A percentile compares a stretch with the other conserved stretches of the same genome.
These are phyloP conservation scores for Brotula barbata DNA, from an alignment of 2,797 vertebrate genomes.

Conservation along the genomic window DNA sequence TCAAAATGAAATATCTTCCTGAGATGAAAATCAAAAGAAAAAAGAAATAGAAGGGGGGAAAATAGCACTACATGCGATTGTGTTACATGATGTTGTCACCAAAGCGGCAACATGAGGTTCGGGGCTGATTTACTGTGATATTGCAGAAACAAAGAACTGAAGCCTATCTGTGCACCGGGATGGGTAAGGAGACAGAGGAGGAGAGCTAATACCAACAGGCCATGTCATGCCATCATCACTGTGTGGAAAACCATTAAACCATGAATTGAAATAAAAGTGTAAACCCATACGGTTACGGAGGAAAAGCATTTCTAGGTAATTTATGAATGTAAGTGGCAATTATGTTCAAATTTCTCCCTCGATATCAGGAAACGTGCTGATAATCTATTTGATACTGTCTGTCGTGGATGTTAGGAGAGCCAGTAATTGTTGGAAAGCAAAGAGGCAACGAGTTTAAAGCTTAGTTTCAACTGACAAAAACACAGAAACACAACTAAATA, in stretches of 20 bases:
- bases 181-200: constrained; percentile 22
- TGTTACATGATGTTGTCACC: constrained; percentile 42
- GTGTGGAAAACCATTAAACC: constrained; percentile 18
- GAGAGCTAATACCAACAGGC: constrained; percentile 14
- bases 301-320: constrained; percentile 3
- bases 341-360: constrained; percentile 13
- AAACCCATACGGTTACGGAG: constrained; percentile 18
- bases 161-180: constrained; percentile 62
- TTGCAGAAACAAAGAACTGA: constrained; percentile 50
- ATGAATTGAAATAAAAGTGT: constrained; percentile 19
- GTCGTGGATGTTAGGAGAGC: constrained; percentile 27
- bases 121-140: constrained; percentile 50
- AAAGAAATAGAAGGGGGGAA: constrained; percentile 29
- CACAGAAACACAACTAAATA: constrained; percentile 26
- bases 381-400: constrained; percentile 13
- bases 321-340: constrained; percentile 21
- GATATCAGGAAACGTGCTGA: neutral
- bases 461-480: constrained; percentile 59
- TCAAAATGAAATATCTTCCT: constrained; percentile 76
- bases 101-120: constrained; percentile 32
- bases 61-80: constrained; percentile 40
- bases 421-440: constrained; percentile 26
- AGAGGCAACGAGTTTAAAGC: constrained; percentile 68
- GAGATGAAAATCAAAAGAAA: constrained; percentile 76
- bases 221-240: constrained; percentile 33